Evolutionary conservation across 2,113 vertebrate genomes (phyloP).

Genomic region (Protobothrops mucrosquamatus): DNA sequence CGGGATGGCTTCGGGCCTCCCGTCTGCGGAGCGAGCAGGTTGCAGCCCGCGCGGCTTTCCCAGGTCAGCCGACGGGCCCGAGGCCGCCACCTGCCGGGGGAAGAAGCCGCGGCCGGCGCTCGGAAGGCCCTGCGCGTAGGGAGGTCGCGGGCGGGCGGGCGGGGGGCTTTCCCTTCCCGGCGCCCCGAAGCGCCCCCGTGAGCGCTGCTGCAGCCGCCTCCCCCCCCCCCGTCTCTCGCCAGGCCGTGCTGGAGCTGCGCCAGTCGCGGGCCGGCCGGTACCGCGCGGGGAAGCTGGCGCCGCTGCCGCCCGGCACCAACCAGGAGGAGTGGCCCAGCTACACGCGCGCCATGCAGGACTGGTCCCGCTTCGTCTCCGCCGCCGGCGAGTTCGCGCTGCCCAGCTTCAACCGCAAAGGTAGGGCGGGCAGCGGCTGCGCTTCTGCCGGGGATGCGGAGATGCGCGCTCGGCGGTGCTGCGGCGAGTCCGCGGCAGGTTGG

Average conservation of each 20-base stretch:
- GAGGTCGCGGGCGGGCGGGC: background rate
- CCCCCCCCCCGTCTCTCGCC: background rate
- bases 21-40: background rate
- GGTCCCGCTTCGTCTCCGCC: slow-evolving; percentile 49
- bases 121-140: background rate
- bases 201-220: background rate
- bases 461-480: too few relatives aligned
- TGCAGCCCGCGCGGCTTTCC: background rate
- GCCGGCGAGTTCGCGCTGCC: slow-evolving; percentile 49
- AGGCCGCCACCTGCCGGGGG: background rate
- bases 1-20: background rate
- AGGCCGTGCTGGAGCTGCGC: slow-evolving; percentile 48
- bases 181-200: background rate
- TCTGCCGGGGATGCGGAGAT: too few relatives aligned
- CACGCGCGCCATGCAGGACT: slow-evolving; percentile 52
- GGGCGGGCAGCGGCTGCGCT: background rate
- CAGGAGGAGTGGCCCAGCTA: slow-evolving; percentile 49
- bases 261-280: slow-evolving; percentile 25
- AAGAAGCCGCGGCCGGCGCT: background rate
- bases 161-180: too few relatives aligned
- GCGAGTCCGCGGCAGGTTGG: background rate
- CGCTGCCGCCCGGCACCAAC: slow-evolving; percentile 30
- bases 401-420: slow-evolving; percentile 37
- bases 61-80: background rate
- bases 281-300: slow-evolving; percentile 38